Conservation (phyloP, 2,113 vertebrate species). For the Amphilophus citrinellus region DNA sequence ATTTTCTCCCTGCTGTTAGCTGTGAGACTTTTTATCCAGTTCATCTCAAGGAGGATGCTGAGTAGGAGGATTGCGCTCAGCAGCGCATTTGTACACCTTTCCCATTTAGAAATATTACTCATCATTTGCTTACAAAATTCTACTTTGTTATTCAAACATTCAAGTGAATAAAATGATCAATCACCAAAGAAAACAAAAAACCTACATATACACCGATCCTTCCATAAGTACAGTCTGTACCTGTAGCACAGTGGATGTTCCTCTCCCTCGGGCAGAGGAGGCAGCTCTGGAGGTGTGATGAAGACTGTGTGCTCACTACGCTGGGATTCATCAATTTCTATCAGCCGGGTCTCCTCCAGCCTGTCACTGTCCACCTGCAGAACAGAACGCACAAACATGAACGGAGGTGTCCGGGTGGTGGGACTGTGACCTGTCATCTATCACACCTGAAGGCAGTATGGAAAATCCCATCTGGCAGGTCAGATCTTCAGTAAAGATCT, state of each 20-base stretch:
- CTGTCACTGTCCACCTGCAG: slow-evolving; percentile 90
- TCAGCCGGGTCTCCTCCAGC: slow-evolving; percentile 89
- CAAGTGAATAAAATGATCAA: neutral
- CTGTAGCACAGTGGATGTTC: slow-evolving; percentile 93
- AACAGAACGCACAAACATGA: neutral
- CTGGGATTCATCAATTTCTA: slow-evolving; percentile 95
- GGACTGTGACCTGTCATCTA: slow-evolving; percentile 10
- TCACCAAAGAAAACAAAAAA: neutral
- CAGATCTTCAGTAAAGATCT: neutral
- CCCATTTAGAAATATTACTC: neutral
- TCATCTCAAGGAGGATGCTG: neutral
- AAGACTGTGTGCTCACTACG: slow-evolving; percentile 98
- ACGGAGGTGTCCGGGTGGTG: neutral
- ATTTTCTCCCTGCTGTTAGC: slow-evolving; percentile 6
- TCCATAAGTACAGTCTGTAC: slow-evolving; percentile 68
- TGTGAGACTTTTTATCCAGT: neutral
- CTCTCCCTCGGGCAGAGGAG: slow-evolving; percentile 89
- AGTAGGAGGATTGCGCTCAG: neutral
- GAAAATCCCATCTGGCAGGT: neutral
- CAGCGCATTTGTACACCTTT: neutral
- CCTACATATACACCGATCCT: too few relatives aligned
- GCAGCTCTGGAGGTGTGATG: slow-evolving; percentile 96
- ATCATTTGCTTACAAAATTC: neutral
- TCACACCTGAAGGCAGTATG: neutral
- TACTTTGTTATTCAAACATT: neutral